Evolutionary conservation across 2,888 invertebrate species (phyloP).

Genomic region (Ephialtes manifestator): DNA sequence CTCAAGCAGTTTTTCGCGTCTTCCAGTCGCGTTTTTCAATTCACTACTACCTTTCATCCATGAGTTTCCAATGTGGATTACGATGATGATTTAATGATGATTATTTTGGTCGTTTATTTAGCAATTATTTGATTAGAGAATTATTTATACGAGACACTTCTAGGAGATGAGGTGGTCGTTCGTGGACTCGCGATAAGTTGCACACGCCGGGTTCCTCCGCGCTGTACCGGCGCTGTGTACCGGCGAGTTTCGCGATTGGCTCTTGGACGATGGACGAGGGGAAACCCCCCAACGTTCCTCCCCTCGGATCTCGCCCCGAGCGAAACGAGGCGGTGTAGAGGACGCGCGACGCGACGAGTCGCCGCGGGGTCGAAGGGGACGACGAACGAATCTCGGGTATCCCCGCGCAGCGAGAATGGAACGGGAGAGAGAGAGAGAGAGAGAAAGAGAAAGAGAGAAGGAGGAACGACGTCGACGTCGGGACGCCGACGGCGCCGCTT

Average conservation of each 20-base stretch:
- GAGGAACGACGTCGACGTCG: slow-evolving; percentile 67
- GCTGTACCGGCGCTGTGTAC: slow-evolving; percentile 64
- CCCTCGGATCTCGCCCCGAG: slow-evolving; percentile 67
- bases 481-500: slow-evolving; percentile 66
- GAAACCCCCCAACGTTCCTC: slow-evolving; percentile 65
- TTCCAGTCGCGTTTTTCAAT: too few relatives aligned
- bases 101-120: not conserved
- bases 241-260: slow-evolving; percentile 70
- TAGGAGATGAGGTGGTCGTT: slow-evolving; percentile 65
- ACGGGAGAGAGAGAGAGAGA: slow-evolving; percentile 48
- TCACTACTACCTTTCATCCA: not conserved
- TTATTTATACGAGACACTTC: slow-evolving; percentile 43
- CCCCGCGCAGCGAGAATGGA: slow-evolving; percentile 65
- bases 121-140: not conserved
- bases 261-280: slow-evolving; percentile 59
- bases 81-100: not conserved
- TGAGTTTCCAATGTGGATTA: not conserved
- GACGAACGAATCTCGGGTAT: slow-evolving; percentile 68
- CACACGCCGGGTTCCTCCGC: slow-evolving; percentile 65
- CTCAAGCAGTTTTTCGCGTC: not conserved
- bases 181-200: slow-evolving; percentile 66
- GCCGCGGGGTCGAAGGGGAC: slow-evolving; percentile 56
- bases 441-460: slow-evolving; percentile 54
- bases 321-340: slow-evolving; percentile 55
- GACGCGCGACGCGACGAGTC: slow-evolving; percentile 62